Base-by-base conservation (phyloP, 2,888 invertebrate species). In the Hartigia nigra region DNA sequence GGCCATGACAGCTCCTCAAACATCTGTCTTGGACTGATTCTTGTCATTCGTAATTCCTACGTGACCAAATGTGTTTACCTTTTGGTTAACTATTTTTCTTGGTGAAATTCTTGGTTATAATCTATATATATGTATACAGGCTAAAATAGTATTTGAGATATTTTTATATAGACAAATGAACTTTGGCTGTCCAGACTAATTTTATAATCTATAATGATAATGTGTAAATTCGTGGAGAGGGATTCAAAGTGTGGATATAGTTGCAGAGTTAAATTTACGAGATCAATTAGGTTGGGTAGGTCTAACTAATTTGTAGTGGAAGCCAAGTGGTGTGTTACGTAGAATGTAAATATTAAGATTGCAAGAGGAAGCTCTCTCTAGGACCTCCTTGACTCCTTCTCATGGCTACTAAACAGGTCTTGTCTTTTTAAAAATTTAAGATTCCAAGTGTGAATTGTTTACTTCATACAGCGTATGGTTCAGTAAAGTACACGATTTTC, bases 1-100 rank as follows among this genome's bases (percentile, higher is more conserved):
- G 23, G 55, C 32, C 77, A 78, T 75, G 75, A 74, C 78, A 79
- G 80, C 78, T 69, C 76, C 74, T 31, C 74, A 4, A 72, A 70
- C 77, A 69, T 70, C 74, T 74, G 72, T 31, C 35, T 75, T 35
- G 77, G 74, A 77, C 35, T n/a, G 77, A 35, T 70, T 9, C 23
- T 55, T 23, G 55, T 23, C 55, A 23, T 23, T 55, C 55, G 55
- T 55, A 55, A 55, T 9, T 55, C 55, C 23, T 23, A 55, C 9
- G 23, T 55, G 23, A 55, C 55, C 9, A 23, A 55, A 23, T 55
- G 55, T 23, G 9, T 55, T 55, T 55, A 9, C 23, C 9, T 23
- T 55, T 9, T 55, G 55, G 23, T 23, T 23, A 9, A 23, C 23
- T 23, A 23, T 55, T 55, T 55, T 55, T 55, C 55, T 55, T 55